A percentile compares a stretch with the other conserved stretches of the same genome.
phyloP scores from a whole-genome alignment of 2,888 invertebrate genomes.

The Hololepta plana region DNA sequence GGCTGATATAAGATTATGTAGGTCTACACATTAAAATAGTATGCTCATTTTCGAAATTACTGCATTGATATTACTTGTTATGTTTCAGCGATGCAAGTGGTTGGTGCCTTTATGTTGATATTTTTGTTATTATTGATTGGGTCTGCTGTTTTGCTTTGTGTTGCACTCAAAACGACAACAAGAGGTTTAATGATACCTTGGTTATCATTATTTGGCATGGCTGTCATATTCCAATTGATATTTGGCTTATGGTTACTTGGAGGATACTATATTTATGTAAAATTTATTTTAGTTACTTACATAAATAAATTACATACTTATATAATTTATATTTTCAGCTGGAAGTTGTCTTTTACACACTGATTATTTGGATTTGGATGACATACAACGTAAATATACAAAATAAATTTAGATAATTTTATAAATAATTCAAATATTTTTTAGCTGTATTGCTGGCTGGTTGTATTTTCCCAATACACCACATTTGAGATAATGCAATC shows the following conservation, averaged over 20 bases:
- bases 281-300: constrained; percentile 3
- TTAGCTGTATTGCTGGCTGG: constrained; percentile 75
- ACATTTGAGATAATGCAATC: constrained; percentile 64
- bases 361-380: constrained; percentile 69
- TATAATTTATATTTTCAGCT: constrained; percentile 37
- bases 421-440: constrained; percentile 18
- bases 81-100: constrained; percentile 52
- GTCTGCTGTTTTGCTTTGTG: constrained; percentile 39
- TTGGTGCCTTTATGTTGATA: constrained; percentile 44
- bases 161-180: constrained; percentile 48
- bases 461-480: constrained; percentile 72
- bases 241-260: constrained; percentile 76
- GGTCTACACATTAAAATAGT: constrained; percentile 21
- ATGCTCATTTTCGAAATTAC: not conserved
- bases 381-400: constrained; percentile 57
- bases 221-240: constrained; percentile 54
- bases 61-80: constrained; percentile 10
- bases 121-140: constrained; percentile 36
- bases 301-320: constrained; percentile 10
- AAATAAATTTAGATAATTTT: not conserved
- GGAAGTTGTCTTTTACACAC: constrained; percentile 57
- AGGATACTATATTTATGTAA: constrained; percentile 83
- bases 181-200: constrained; percentile 72
- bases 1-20: constrained; percentile 59
- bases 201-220: constrained; percentile 47